Base-by-base conservation (phyloP, 2,797 vertebrate genomes). In the Masticophis lateralis region DNA sequence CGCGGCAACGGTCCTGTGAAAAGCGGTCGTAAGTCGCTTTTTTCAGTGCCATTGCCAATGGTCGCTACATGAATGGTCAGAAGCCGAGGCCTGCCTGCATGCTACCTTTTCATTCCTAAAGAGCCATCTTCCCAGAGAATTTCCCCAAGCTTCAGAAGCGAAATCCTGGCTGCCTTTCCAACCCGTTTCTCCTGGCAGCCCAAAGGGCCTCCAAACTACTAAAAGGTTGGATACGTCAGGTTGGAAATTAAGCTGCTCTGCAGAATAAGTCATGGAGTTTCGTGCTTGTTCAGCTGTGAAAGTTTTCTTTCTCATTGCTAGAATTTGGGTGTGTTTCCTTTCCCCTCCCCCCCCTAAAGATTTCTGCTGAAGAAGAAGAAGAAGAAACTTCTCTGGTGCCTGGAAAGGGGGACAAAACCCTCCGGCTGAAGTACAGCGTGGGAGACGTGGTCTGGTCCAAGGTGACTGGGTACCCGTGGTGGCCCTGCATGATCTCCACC, bases 381-480 rank as follows among this genome's bases (percentile, higher is more conserved):
- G 59, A 59, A 2, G 61, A 28, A 13, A 11, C 96, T 69, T 92
- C 96, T 93, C 93, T 96, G 63, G 93, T 87, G 63, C n/a, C 94
- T 8, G 0, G 95, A 57, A 97, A 97, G 96, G 97, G 97, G 66
- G 94, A 96, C 43, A 95, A 96, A 91, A 96, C 97, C 22, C 94
- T 96, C 8, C 93, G 96, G 27, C 93, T 97, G 94, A 97, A 97
- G 27, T 99, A 98, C 91, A 98, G 96, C 1, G 96, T 98, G 25
- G 99, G 99, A 18, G 98, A 99, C 92, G 88, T 99, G 95, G 99
- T 99, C 74, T 99, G 99, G 99, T 98, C 99, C 69, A 99, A 99
- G 96, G 99, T 99, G 92, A 98, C 98, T 0, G 99, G 99, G 57
- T 99, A 99, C 96, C 99, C 99, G 0, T 99, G 99, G 99, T 99